Conservation (phyloP, 2,888 invertebrate genomes). For the Drosophila pseudotakahashii region DNA sequence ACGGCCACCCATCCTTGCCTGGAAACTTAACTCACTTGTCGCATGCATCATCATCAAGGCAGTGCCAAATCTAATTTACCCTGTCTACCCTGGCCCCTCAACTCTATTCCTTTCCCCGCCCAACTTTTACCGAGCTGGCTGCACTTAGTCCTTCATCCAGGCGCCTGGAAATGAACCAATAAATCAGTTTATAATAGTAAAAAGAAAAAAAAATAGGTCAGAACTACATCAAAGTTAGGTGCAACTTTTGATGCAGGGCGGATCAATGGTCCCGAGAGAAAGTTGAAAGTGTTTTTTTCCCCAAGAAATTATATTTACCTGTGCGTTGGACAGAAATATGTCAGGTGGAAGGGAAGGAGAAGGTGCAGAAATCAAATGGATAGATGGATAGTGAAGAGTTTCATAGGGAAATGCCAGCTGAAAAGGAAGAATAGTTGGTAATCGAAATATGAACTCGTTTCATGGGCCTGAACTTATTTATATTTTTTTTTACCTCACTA, state of each 20-base stretch:
- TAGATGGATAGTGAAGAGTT: conserved; percentile 4
- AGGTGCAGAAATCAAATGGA: not conserved
- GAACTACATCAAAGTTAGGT: conserved; percentile 43
- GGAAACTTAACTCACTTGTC: conserved; percentile 70
- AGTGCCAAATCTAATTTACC: conserved; percentile 69
- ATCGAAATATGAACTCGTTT: conserved; percentile 1
- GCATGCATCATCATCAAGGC: conserved; percentile 65
- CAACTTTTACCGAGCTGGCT: conserved; percentile 18
- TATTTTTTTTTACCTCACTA: not conserved
- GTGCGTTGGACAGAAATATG: not conserved
- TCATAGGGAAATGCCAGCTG: not conserved
- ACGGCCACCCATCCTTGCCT: not conserved
- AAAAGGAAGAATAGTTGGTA: not conserved
- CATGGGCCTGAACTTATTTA: not conserved
- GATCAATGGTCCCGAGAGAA: conserved; percentile 31
- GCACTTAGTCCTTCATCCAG: conserved; percentile 54
- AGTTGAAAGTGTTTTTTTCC: conserved; percentile 38
- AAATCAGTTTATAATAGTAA: conserved; percentile 78
- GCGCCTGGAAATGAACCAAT: conserved; percentile 77
- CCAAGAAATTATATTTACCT: conserved; percentile 25
- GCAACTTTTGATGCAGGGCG: conserved; percentile 65
- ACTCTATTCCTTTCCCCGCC: conserved; percentile 4
- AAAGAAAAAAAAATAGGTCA: conserved; percentile 28
- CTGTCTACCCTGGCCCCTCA: conserved; percentile 31
- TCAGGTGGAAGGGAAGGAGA: not conserved